These are phyloP conservation scores for Neocrepidodera transversa DNA, from an alignment of 2,888 invertebrate genomes.

Conservation along the genomic window DNA sequence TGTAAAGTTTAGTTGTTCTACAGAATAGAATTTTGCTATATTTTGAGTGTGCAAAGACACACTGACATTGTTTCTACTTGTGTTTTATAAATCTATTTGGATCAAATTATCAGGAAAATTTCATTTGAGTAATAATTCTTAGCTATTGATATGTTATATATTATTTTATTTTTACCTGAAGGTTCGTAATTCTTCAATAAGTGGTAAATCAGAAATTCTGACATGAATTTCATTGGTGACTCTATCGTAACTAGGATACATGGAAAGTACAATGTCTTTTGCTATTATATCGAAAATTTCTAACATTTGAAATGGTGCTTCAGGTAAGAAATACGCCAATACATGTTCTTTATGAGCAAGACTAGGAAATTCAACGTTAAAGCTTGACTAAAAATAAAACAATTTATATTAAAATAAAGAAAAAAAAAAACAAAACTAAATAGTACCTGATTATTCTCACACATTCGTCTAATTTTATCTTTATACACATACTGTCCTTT, in stretches of 20 bases:
- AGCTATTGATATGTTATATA: too few species aligned
- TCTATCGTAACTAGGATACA: constrained; percentile 95
- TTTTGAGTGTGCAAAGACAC: too few species aligned
- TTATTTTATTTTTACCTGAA: too few species aligned
- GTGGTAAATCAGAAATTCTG: constrained; percentile 91
- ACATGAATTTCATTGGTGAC: constrained; percentile 95
- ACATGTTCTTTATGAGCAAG: constrained; percentile 91
- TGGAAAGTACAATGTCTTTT: constrained; percentile 89
- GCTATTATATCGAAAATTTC: constrained; percentile 94
- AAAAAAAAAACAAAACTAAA: constrained; percentile 2
- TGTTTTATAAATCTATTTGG: too few species aligned
- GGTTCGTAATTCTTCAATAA: constrained; percentile 94
- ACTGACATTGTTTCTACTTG: too few species aligned
- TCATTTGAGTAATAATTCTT: too few species aligned
- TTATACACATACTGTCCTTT: constrained; percentile 89
- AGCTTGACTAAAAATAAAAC: constrained; percentile 67
- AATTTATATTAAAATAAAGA: constrained; percentile 19
- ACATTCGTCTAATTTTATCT: constrained; percentile 93
- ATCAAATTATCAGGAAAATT: too few species aligned
- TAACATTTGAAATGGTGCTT: constrained; percentile 97
- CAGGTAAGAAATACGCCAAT: constrained; percentile 95
- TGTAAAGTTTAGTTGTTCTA: too few species aligned
- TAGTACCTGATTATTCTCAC: constrained; percentile 81
- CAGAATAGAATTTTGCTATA: too few species aligned
- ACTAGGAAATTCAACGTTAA: constrained; percentile 91